Base-by-base conservation (phyloP, 2,113 vertebrate genomes). In the Xyrauchen texanus region DNA sequence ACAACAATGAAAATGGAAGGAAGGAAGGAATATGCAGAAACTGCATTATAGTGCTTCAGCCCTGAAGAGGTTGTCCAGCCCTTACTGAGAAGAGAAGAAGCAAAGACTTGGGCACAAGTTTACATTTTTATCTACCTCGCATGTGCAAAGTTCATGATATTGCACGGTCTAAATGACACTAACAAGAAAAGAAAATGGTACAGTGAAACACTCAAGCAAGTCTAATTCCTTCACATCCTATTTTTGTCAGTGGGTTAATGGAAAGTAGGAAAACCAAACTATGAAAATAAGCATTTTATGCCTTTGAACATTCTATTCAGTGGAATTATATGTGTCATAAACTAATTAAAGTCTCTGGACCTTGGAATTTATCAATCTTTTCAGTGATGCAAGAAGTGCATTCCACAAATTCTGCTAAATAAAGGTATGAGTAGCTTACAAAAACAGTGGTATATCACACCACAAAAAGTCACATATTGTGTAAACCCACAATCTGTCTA, bases 41-140 rank as follows among this genome's bases (percentile, higher is more conserved):
- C 3, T 34, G 21, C 21, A 34, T 34, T 34, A 34, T 34, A 34
- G 21, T 34, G 21, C 21, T 34, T 34, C 21, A 34, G 21, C 21
- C 21, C 21, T 34, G 21, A 34, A 34, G 21, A 34, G 21, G 21
- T 58, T 58, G 15, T n/a, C 7, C 13, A 58, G 79, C 86, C 84
- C 83, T 83, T 84, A 77, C 75, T 21, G 64, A 83, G 76, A 75
- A 72, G 16, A 52, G 66, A 55, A 67, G 58, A 1, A 34, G 21
- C 21, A 69, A 75, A 64, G 68, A 67, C 45, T 61, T 21, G 62
- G 60, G 51, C 21, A 34, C 21, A 34, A 34, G 21, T 34, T 34
- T 72, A 68, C 70, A 81, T 75, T 78, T 55, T 34, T 63, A 58
- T 80, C 42, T 55, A 65, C 16, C 53, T 62, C 13, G 11, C n/a